These are phyloP conservation scores for Betta splendens DNA, from an alignment of 2,797 vertebrate genomes.

Conservation along the genomic window DNA sequence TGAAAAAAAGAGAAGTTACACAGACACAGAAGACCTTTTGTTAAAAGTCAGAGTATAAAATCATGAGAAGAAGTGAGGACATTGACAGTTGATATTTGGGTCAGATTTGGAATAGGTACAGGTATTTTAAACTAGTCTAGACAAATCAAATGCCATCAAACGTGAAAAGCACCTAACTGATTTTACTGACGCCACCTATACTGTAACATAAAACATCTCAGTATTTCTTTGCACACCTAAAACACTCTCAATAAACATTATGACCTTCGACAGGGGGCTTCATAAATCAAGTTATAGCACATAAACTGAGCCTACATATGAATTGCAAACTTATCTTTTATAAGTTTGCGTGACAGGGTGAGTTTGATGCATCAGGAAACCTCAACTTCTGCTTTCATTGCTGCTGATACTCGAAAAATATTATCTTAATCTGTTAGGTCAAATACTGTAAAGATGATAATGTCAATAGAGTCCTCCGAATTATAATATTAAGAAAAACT, in stretches of 20 bases:
- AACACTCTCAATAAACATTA: background rate
- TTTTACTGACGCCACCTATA: too few relatives aligned
- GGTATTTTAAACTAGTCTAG: too few relatives aligned
- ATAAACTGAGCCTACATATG: background rate
- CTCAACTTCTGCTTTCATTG: constrained; percentile 6
- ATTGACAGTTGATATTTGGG: too few relatives aligned
- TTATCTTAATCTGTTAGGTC: background rate
- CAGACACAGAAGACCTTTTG: background rate
- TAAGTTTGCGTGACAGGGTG: background rate
- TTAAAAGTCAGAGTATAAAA: too few relatives aligned
- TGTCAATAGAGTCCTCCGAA: too few relatives aligned
- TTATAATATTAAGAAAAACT: too few relatives aligned
- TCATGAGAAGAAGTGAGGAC: too few relatives aligned
- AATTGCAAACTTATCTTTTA: too few relatives aligned
- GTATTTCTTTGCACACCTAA: background rate
- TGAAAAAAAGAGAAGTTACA: background rate
- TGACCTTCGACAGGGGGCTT: background rate
- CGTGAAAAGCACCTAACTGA: too few relatives aligned
- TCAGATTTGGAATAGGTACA: too few relatives aligned
- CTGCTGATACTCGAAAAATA: background rate
- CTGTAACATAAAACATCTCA: too few relatives aligned
- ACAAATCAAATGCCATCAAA: too few relatives aligned
- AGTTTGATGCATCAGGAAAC: background rate
- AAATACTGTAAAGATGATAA: background rate
- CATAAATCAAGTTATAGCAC: background rate